Percentiles rank a stretch among this genome's conserved stretches.
Evolutionary conservation across 2,888 invertebrate genomes (phyloP).

Genomic region (Noctua janthe): DNA sequence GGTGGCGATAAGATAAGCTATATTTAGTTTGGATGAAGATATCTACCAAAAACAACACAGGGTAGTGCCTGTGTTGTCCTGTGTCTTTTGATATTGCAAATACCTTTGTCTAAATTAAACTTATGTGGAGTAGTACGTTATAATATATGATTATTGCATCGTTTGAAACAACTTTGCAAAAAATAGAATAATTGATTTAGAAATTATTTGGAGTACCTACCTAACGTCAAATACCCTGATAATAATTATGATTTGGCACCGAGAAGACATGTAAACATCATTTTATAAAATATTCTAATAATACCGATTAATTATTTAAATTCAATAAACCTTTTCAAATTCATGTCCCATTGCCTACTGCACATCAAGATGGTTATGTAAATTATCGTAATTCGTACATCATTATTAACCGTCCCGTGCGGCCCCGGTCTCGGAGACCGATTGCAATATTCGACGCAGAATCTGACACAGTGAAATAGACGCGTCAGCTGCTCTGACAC

Average conservation of each 20-base stretch:
- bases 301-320: background rate
- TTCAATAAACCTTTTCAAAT: constrained; percentile 20
- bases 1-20: constrained; percentile 65
- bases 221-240: background rate
- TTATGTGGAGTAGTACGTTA: background rate
- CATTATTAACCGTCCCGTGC: constrained; percentile 63
- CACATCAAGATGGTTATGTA: constrained; percentile 34
- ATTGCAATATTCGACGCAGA: constrained; percentile 68
- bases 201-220: background rate
- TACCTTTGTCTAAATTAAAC: background rate
- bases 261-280: background rate
- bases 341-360: background rate
- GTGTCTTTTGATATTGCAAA: too few species aligned
- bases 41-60: too few species aligned
- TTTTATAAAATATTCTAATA: background rate
- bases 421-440: constrained; percentile 60
- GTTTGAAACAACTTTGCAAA: background rate
- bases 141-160: background rate
- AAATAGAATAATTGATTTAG: background rate
- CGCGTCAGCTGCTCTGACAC: constrained; percentile 69
- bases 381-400: constrained; percentile 48
- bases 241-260: background rate
- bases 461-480: constrained; percentile 68
- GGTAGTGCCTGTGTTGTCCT: too few species aligned
- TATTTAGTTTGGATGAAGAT: constrained; percentile 29